A percentile compares a stretch with the other conserved stretches of the same genome.
Conservation (phyloP, 2,888 invertebrate genomes). For the Leucania comma region DNA sequence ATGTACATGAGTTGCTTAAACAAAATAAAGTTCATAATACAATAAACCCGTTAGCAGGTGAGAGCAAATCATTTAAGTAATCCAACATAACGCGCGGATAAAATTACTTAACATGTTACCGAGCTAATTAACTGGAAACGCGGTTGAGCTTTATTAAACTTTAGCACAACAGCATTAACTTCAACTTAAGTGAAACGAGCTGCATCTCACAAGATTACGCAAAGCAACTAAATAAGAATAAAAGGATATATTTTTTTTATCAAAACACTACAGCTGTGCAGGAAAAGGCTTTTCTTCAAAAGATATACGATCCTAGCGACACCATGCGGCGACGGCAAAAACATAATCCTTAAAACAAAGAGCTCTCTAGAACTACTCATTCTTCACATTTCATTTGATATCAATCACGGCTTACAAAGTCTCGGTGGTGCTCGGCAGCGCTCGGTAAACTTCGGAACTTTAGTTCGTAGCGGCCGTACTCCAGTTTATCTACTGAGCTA, state of each 20-base stretch:
- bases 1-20: not conserved
- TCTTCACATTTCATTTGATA: slow-evolving; percentile 90
- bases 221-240: not conserved
- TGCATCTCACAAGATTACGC: not conserved
- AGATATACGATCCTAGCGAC: slow-evolving; percentile 67
- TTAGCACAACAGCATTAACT: not conserved
- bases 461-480: slow-evolving; percentile 78
- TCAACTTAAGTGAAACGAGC: not conserved
- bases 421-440: slow-evolving; percentile 79
- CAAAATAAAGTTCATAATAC: slow-evolving; percentile 13
- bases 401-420: slow-evolving; percentile 88
- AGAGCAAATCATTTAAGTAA: slow-evolving; percentile 45
- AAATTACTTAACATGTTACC: slow-evolving; percentile 44
- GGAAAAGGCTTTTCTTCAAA: slow-evolving; percentile 57
- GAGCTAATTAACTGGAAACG: slow-evolving; percentile 46
- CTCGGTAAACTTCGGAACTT: slow-evolving; percentile 80
- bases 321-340: slow-evolving; percentile 69
- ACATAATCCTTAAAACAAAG: slow-evolving; percentile 88
- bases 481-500: slow-evolving; percentile 84
- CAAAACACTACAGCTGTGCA: slow-evolving; percentile 17
- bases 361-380: slow-evolving; percentile 86
- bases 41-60: slow-evolving; percentile 21
- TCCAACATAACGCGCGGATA: slow-evolving; percentile 27
- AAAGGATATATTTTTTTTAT: slow-evolving; percentile 16
- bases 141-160: slow-evolving; percentile 26